These are phyloP conservation scores for Cryptops parisi DNA, from an alignment of 2,888 invertebrate species.

Conservation along the genomic window DNA sequence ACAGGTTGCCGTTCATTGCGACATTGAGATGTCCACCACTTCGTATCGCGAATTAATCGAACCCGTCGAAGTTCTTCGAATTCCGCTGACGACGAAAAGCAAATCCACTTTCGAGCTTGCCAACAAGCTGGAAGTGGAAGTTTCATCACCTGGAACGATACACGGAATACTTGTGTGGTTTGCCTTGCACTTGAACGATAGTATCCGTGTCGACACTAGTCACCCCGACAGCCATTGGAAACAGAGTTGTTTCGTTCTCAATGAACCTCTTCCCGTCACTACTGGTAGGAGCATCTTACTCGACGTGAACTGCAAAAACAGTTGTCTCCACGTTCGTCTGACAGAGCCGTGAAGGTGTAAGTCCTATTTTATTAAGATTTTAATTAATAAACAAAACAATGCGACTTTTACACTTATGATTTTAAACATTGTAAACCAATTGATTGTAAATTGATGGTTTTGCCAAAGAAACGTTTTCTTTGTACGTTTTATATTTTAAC, in stretches of 20 bases:
- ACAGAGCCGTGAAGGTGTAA: too few species aligned
- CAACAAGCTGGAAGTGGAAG: too few species aligned
- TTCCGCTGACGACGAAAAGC: background rate
- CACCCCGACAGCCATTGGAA: conserved; percentile 24
- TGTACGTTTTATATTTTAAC: too few species aligned
- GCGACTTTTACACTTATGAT: background rate
- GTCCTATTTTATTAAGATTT: background rate
- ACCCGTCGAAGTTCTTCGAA: conserved; percentile 22
- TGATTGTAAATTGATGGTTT: background rate
- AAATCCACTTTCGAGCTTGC: background rate
- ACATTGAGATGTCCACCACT: conserved; percentile 25
- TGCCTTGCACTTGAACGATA: conserved; percentile 22
- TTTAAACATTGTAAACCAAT: background rate
- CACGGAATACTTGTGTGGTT: conserved; percentile 28
- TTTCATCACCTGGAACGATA: too few species aligned
- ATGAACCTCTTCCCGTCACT: conserved; percentile 19
- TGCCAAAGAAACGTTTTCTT: too few species aligned
- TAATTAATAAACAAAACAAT: background rate
- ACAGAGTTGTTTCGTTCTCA: conserved; percentile 26
- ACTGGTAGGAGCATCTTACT: conserved; percentile 21
- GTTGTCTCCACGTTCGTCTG: conserved; percentile 21
- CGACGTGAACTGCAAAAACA: conserved; percentile 23
- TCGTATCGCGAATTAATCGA: conserved; percentile 24
- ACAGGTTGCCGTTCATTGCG: conserved; percentile 26
- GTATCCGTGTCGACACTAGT: conserved; percentile 7